A percentile compares a stretch with the other conserved stretches of the same genome.
Conservation (phyloP, 2,797 vertebrate genomes). For the Anguilla obscura region DNA sequence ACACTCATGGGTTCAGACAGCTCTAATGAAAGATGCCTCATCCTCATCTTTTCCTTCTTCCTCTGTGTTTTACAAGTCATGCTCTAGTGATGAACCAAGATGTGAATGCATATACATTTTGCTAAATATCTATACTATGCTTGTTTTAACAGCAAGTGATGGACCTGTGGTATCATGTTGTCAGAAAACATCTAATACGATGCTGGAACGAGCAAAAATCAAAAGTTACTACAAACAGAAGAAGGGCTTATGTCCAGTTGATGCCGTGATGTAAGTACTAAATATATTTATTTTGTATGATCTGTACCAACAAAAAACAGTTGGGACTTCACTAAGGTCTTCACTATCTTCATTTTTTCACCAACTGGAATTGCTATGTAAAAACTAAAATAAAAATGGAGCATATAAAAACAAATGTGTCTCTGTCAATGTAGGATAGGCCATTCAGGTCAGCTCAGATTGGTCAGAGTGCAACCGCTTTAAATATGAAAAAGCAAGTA, state of each 20-base stretch:
- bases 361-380: background rate
- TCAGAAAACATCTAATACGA: background rate
- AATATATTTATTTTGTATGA: background rate
- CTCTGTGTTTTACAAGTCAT: background rate
- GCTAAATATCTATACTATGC: background rate
- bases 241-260: slow-evolving; percentile 29
- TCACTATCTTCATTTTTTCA: background rate
- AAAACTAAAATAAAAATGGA: background rate
- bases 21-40: background rate
- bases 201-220: background rate
- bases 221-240: slow-evolving; percentile 26
- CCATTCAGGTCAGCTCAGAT: background rate
- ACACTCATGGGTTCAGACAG: background rate
- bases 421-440: background rate
- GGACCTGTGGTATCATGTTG: slow-evolving; percentile 28
- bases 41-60: background rate
- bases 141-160: slow-evolving; percentile 7
- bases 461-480: background rate
- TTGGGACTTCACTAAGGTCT: background rate
- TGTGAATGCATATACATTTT: background rate
- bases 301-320: background rate
- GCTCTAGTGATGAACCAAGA: background rate
- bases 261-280: slow-evolving; percentile 44
- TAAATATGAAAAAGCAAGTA: background rate
- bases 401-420: background rate